Base-by-base conservation (phyloP, 2,113 vertebrate genomes). In the Oncorhynchus kisutch region DNA sequence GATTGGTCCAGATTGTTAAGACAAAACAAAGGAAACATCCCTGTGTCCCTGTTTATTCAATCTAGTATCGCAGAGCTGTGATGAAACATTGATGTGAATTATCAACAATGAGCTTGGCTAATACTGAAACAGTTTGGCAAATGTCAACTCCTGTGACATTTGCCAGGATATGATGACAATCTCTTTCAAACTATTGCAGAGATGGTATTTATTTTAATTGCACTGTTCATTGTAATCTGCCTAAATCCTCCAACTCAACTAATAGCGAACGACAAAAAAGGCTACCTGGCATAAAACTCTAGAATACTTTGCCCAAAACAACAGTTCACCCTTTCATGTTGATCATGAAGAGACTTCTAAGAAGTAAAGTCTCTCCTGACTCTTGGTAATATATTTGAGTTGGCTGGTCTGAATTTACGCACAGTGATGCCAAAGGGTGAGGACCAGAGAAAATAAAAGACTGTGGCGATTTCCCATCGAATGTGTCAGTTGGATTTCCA, bases 301-400 rank as follows among this genome's bases (percentile, higher is more conserved):
- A 39, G 27, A 18, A 66, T 22, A 49, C 1, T 8, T 66, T 70
- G 49, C 81, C 70, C 68, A 83, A 76, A 79, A 82, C 68, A 66
- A 62, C 69, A 87, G 77, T 84, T 80, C 75, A 66, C 49, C 24
- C n/a, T 29, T 69, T 71, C 6, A 62, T 54, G 70, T 71, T 76
- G 71, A 76, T 81, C 75, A 20, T 77, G 29, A 74, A 71, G 54
- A 29, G 39, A 11, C 39, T 45, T 45, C 7, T 39, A 45, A 45
- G 39, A 45, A 45, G 39, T 45, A 45, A 45, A n/a, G 77, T 48
- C 71, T 20, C 0, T 74, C 64, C 22, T 75, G 73, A 68, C 80
- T 83, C 3, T 39, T 0, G n/a, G 3, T 59, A 81, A 22, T 81
- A 18, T 88, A 83, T 88, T 90, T 82, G 71, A 79, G 14, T 86